These are phyloP conservation scores for Drosophila nr. medialis DNA, from an alignment of 2,888 invertebrate genomes.

Conservation along the genomic window DNA sequence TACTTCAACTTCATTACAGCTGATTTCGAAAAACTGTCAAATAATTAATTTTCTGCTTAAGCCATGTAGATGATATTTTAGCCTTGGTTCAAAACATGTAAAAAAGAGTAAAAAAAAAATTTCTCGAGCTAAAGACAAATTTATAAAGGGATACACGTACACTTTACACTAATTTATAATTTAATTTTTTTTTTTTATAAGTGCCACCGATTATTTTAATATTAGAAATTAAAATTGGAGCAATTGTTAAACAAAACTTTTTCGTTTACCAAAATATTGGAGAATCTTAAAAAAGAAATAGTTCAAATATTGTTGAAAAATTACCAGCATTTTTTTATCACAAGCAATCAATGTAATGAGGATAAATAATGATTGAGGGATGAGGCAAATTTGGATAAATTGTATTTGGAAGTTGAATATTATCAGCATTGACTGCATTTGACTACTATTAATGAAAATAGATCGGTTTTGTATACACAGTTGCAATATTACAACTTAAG, in stretches of 20 bases:
- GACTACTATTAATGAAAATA: background rate
- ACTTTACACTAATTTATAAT: background rate
- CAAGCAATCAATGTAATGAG: background rate
- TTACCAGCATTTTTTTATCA: background rate
- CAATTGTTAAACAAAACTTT: background rate
- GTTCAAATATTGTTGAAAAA: background rate
- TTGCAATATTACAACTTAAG: background rate
- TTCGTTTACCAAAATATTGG: background rate
- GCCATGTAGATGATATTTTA: background rate
- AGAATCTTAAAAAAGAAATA: background rate
- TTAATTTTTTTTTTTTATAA: background rate
- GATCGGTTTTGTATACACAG: background rate
- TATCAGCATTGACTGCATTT: background rate
- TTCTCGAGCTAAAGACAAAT: background rate
- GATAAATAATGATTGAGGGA: background rate
- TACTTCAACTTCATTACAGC: too few species aligned
- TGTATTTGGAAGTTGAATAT: background rate
- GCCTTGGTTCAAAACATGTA: background rate
- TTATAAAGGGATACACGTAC: too few species aligned
- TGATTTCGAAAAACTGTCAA: background rate
- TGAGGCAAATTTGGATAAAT: background rate
- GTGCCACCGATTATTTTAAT: background rate
- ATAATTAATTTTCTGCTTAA: background rate
- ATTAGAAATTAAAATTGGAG: background rate
- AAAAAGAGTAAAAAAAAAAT: background rate